Conservation (phyloP, 2,797 vertebrate species). For the Merluccius polli region DNA sequence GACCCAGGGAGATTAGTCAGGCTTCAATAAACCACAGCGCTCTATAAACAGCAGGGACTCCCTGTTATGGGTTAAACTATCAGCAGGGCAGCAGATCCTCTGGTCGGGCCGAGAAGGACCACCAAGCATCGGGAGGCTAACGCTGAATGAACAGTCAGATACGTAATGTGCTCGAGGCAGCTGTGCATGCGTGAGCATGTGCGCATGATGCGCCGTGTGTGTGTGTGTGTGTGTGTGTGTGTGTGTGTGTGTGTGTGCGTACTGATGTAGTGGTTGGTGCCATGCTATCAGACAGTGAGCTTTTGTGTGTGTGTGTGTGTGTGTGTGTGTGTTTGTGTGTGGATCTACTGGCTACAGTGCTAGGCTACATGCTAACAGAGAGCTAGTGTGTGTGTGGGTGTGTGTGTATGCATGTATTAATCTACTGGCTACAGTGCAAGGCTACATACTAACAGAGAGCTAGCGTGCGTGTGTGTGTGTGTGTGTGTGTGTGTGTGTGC, state of each 20-base stretch:
- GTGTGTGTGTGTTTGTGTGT: background rate
- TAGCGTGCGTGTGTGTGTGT: conserved; percentile 2
- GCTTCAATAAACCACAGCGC: too few species aligned
- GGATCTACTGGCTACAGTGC: background rate
- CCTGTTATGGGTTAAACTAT: too few species aligned
- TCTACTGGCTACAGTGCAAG: too few species aligned
- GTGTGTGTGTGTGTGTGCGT: background rate
- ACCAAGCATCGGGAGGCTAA: too few species aligned
- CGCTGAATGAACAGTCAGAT: conserved; percentile 29
- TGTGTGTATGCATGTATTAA: background rate
- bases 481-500: background rate
- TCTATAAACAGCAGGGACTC: too few species aligned
- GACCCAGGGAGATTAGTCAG: too few species aligned
- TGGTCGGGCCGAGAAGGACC: too few species aligned
- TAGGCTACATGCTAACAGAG: too few species aligned
- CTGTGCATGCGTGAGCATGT: conserved; percentile 47
- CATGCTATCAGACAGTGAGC: background rate
- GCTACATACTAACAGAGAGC: background rate
- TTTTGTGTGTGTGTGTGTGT: background rate
- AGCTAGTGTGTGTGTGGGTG: conserved; percentile 1
- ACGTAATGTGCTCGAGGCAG: conserved; percentile 41
- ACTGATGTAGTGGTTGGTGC: background rate
- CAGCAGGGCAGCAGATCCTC: too few species aligned
- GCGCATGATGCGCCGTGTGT: conserved; percentile 15
- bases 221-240: conserved; percentile 5